A percentile compares a stretch with the other conserved stretches of the same genome.
Conservation (phyloP, 2,888 invertebrate species). For the Griposia aprilina region DNA sequence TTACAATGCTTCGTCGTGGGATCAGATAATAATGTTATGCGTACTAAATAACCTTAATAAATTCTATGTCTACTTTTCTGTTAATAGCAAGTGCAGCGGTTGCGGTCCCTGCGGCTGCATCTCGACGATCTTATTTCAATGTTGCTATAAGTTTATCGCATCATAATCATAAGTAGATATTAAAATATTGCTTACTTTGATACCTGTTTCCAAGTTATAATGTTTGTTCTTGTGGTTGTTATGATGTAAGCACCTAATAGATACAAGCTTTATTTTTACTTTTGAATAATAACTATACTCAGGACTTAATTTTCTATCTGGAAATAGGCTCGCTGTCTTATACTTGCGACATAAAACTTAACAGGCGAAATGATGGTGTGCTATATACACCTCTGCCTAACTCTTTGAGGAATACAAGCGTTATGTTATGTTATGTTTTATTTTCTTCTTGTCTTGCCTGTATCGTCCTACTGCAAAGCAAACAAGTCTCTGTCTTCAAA, state of each 20-base stretch:
- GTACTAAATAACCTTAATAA: slow-evolving; percentile 27
- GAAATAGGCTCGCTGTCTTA: neutral
- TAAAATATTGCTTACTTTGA: slow-evolving; percentile 31
- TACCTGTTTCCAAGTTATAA: slow-evolving; percentile 23
- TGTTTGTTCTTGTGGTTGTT: slow-evolving; percentile 12
- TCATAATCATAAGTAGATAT: neutral
- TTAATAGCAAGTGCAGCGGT: slow-evolving; percentile 28
- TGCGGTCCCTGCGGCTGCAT: slow-evolving; percentile 59
- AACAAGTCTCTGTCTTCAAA: neutral
- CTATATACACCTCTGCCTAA: neutral
- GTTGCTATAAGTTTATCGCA: slow-evolving; percentile 20
- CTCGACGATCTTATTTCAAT: slow-evolving; percentile 52
- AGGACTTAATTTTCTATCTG: neutral
- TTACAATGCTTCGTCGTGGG: neutral
- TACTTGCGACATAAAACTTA: neutral
- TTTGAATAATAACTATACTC: too few species aligned
- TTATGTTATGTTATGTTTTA: neutral
- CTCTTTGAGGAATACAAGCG: neutral
- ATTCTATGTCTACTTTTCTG: slow-evolving; percentile 26
- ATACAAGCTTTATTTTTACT: neutral
- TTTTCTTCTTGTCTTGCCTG: neutral
- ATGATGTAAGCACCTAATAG: neutral
- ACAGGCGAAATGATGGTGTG: neutral
- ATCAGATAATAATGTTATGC: neutral
- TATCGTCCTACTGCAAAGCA: neutral